These are phyloP conservation scores for Stramonita haemastoma DNA, from an alignment of 2,888 invertebrate genomes.

Conservation along the genomic window DNA sequence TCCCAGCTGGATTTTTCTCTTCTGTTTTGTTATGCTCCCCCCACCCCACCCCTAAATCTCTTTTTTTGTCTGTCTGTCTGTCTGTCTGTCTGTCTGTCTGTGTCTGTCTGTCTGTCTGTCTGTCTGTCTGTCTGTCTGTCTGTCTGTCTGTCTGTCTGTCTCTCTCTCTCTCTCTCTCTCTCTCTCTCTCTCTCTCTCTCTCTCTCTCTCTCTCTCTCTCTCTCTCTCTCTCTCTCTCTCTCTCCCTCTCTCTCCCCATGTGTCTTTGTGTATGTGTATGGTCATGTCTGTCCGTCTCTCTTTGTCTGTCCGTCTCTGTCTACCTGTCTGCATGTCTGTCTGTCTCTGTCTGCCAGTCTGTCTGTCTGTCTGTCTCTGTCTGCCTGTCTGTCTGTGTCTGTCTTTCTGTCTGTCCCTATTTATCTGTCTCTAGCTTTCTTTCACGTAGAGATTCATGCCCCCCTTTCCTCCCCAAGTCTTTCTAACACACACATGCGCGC, in stretches of 20 bases:
- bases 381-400: too few relatives aligned
- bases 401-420: neutral
- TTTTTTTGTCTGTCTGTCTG: neutral
- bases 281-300: neutral
- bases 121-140: neutral
- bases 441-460: neutral
- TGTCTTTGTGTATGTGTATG: neutral
- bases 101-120: neutral
- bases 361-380: neutral
- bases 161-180: neutral
- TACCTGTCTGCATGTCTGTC: neutral
- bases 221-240: neutral
- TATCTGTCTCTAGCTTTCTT: neutral
- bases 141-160: neutral
- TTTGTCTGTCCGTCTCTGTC: neutral
- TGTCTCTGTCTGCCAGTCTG: neutral
- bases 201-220: slow-evolving; percentile 3
- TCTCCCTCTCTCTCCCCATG: neutral
- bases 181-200: neutral
- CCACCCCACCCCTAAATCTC: neutral
- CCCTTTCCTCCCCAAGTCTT: neutral
- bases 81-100: neutral
- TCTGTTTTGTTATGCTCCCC: neutral
- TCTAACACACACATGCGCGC: neutral
- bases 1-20: too few relatives aligned